These are phyloP conservation scores for Synchiropus splendidus DNA, from an alignment of 2,113 vertebrate species.

Conservation along the genomic window DNA sequence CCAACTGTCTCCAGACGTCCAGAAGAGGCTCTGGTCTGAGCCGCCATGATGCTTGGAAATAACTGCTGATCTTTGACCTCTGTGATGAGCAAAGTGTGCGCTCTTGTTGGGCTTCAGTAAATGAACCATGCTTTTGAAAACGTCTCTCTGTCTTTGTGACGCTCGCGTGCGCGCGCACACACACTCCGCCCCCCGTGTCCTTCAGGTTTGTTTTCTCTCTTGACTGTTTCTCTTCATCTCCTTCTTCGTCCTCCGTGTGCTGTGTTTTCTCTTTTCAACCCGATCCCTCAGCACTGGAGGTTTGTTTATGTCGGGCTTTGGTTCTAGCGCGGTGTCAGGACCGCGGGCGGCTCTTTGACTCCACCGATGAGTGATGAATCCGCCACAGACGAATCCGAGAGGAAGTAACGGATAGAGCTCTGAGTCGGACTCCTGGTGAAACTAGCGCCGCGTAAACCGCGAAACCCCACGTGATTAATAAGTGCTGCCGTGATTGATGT, in stretches of 20 bases:
- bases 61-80: too few relatives aligned
- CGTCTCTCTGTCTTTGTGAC: conserved; percentile 1
- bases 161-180: conserved; percentile 4
- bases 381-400: neutral
- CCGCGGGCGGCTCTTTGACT: conserved; percentile 23
- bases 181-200: conserved; percentile 24
- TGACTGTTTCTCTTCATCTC: conserved; percentile 39
- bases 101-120: too few relatives aligned
- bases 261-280: conserved; percentile 25
- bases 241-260: conserved; percentile 38
- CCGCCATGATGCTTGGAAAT: too few relatives aligned
- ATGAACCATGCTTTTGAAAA: too few relatives aligned
- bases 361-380: conserved; percentile 32
- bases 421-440: too few relatives aligned
- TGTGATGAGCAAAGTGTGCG: too few relatives aligned
- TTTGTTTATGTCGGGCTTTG: conserved; percentile 37
- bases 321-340: conserved; percentile 14
- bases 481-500: conserved; percentile 34
- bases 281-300: conserved; percentile 38
- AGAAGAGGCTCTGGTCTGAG: too few relatives aligned
- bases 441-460: too few relatives aligned
- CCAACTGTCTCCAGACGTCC: too few relatives aligned
- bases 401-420: too few relatives aligned
- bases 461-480: conserved; percentile 20
- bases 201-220: conserved; percentile 39